Conservation (phyloP, 2,113 vertebrate genomes). For the Blennius ocellaris region DNA sequence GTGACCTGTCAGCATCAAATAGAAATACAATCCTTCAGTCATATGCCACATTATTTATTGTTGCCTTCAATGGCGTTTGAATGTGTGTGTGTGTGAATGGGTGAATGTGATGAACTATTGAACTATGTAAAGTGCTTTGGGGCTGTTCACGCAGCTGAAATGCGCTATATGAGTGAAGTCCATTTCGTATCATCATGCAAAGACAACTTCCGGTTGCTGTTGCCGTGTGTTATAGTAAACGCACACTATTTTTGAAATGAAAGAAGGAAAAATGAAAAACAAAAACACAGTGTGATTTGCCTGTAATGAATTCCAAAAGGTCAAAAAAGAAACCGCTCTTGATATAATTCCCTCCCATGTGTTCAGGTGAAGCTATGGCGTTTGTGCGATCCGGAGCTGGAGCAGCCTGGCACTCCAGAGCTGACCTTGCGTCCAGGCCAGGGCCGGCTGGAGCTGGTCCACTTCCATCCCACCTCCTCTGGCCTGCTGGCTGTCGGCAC, state of each 20-base stretch:
- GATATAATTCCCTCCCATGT: background rate
- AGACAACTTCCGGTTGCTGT: background rate
- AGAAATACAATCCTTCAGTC: background rate
- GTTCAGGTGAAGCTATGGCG: constrained; percentile 93
- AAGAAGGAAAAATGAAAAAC: background rate
- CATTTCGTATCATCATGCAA: background rate
- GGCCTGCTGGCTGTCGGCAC: constrained; percentile 84
- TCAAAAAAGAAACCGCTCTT: background rate
- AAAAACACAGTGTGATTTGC: background rate
- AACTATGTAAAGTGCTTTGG: no score
- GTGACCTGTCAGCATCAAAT: background rate
- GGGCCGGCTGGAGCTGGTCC: constrained; percentile 79
- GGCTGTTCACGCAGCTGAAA: no score
- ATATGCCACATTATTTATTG: background rate
- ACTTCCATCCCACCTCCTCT: constrained; percentile 90
- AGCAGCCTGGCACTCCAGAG: constrained; percentile 69
- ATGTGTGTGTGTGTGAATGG: no score
- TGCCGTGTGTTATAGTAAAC: constrained; percentile 1
- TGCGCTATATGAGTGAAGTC: no score
- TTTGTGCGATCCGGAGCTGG: constrained; percentile 75
- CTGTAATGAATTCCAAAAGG: background rate
- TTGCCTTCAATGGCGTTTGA: no score
- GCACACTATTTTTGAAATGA: background rate
- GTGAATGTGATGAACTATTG: no score
- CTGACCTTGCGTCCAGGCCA: constrained; percentile 80